Evolutionary conservation across 1,140 invertebrate genomes (phyloP), one percentile per base, ranked within the genome.

Genomic region (Polypedilum vanderplanki): DNA sequence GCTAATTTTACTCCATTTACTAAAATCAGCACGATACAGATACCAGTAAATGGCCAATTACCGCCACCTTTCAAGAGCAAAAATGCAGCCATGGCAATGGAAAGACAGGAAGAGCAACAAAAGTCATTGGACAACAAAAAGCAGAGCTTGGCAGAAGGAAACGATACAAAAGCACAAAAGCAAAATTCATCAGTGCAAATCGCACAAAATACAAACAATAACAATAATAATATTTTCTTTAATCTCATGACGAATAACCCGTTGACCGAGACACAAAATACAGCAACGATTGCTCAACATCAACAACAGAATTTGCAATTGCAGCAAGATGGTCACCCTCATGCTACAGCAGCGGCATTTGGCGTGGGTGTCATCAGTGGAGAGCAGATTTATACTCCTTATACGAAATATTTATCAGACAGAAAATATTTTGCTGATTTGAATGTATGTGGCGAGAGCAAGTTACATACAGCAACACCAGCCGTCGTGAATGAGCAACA

Each of bases 261-360:
- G 46, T 75, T 75, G 9, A 74, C 24, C 12, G 75, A n/a, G 15
- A 41, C 76, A 7, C 75, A 76, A 40, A 22, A 73, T n/a, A n/a
- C 74, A 24, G 18, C 76, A 10, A 64, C 57, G 0, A 20, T 15
- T 17, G 22, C 20, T n/a, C 18, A 40, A 70, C 8, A 70, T n/a
- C 76, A 75, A 15, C 74, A 76, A 20, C 74, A 77, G 17, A 74
- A 75, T 7, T 40, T 40, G 15, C 75, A 73, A 75, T 73, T 40
- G 41, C 41, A 15, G 7, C 75, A 78, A 18, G 81, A 81, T 12
- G 79, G 80, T 10, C 80, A 81, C 76, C 77, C 40, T 5, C 22
- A 73, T 20, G 18, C 15, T 40, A 24, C 70, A 9, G 67, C 8
- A 70, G 18, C 40, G 40, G 33, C 33, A 7, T 24, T 40, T n/a